Evolutionary conservation across 2,888 invertebrate species (phyloP).

Genomic region (Eurytoma californica): DNA sequence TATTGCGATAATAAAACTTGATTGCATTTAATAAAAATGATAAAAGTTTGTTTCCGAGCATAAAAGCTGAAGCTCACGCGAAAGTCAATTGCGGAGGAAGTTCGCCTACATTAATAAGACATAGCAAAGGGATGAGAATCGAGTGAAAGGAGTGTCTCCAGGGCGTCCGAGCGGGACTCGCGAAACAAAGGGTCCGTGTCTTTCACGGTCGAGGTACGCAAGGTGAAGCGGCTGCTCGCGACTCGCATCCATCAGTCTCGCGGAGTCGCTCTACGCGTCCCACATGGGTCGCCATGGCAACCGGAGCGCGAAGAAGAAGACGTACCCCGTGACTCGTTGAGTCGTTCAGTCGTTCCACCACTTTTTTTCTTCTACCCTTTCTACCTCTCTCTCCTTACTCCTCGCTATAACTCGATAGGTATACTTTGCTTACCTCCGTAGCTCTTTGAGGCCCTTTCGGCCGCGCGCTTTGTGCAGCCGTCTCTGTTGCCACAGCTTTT

Average conservation of each 20-base stretch:
- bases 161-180: too few relatives aligned
- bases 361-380: not conserved
- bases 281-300: slow-evolving; percentile 29
- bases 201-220: not conserved
- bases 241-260: not conserved
- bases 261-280: not conserved
- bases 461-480: not conserved
- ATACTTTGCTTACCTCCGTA: slow-evolving; percentile 10
- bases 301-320: too few relatives aligned
- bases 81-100: not conserved
- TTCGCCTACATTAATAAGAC: slow-evolving; percentile 26
- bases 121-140: not conserved
- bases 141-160: not conserved
- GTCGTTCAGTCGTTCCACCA: not conserved
- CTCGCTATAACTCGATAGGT: slow-evolving; percentile 21
- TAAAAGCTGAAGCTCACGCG: slow-evolving; percentile 3
- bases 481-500: not conserved
- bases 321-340: not conserved
- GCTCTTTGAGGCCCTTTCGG: not conserved
- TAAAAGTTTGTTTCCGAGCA: not conserved
- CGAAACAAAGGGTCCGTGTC: too few relatives aligned
- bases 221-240: not conserved
- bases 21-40: too few relatives aligned
- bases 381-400: slow-evolving; percentile 1
- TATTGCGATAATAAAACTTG: too few relatives aligned